Evolutionary conservation across 2,797 vertebrate genomes (phyloP).

Genomic region (Gallinago nigripennis): DNA sequence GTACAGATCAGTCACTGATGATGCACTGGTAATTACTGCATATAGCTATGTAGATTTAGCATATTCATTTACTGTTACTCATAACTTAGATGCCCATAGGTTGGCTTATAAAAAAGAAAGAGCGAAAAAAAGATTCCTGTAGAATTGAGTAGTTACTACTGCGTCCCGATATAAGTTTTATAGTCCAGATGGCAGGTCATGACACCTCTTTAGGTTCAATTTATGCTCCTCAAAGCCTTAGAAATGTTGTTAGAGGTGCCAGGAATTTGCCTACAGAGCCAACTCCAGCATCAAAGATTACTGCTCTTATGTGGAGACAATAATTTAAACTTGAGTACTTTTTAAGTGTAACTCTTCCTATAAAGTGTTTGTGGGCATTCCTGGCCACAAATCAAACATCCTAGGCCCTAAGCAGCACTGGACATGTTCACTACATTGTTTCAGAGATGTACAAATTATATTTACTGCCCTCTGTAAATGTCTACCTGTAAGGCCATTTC

Average conservation of each 20-base stretch:
- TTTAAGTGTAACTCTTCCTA: constrained; percentile 8
- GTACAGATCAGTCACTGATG: not conserved
- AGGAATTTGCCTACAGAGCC: constrained; percentile 43
- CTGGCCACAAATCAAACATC: constrained; percentile 37
- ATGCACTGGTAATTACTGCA: not conserved
- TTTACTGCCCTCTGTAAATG: not conserved
- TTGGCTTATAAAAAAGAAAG: not conserved
- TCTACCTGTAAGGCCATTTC: not conserved
- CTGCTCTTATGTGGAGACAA: not conserved
- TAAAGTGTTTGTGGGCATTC: constrained; percentile 46
- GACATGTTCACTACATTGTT: not conserved
- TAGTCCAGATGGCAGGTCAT: not conserved
- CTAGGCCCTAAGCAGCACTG: not conserved
- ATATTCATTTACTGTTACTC: not conserved
- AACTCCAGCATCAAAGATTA: not conserved
- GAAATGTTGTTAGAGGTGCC: constrained; percentile 6
- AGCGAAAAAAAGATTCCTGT: not conserved
- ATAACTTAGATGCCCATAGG: not conserved
- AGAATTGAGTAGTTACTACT: not conserved
- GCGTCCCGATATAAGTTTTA: not conserved
- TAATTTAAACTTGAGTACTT: constrained; percentile 25
- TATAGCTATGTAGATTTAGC: not conserved
- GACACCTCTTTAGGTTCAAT: constrained; percentile 38
- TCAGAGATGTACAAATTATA: not conserved
- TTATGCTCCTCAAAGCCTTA: not conserved